A percentile compares a stretch with the other conserved stretches of the same genome.
phyloP scores from a whole-genome alignment of 2,888 invertebrate species.

The Dermolepida albohirtum region DNA sequence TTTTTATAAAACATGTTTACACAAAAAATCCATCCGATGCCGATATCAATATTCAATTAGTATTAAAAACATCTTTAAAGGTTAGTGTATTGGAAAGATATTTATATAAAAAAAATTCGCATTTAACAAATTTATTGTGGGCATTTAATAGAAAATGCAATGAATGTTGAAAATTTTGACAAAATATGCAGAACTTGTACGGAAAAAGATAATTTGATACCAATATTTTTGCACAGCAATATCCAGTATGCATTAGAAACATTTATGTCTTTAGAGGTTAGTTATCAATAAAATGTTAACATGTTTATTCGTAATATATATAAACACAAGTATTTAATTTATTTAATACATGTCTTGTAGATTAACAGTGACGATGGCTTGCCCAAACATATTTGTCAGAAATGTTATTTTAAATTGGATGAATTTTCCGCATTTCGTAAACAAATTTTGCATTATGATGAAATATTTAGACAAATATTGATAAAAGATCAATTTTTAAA shows the following conservation, averaged over 20 bases:
- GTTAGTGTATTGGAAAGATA: no score
- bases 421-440: conserved; percentile 13
- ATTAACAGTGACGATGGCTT: conserved; percentile 6
- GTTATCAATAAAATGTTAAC: neutral
- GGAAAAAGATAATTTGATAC: conserved; percentile 5
- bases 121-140: no score
- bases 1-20: no score
- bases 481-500: neutral
- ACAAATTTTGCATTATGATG: conserved; percentile 9
- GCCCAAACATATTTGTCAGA: conserved; percentile 23
- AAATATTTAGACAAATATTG: conserved; percentile 8
- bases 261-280: conserved; percentile 15
- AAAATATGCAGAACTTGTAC: conserved; percentile 32
- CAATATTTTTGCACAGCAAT: conserved; percentile 1
- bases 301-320: no score
- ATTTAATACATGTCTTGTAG: neutral
- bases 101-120: no score
- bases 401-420: conserved; percentile 4
- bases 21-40: no score
- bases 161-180: conserved; percentile 11
- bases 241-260: conserved; percentile 8
- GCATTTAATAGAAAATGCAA: neutral
- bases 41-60: no score
- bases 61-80: no score
- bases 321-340: no score